A percentile compares a stretch with the other conserved stretches of the same genome.
Evolutionary conservation across 2,888 invertebrate genomes (phyloP).

Genomic region (Drosophila algonquin): DNA sequence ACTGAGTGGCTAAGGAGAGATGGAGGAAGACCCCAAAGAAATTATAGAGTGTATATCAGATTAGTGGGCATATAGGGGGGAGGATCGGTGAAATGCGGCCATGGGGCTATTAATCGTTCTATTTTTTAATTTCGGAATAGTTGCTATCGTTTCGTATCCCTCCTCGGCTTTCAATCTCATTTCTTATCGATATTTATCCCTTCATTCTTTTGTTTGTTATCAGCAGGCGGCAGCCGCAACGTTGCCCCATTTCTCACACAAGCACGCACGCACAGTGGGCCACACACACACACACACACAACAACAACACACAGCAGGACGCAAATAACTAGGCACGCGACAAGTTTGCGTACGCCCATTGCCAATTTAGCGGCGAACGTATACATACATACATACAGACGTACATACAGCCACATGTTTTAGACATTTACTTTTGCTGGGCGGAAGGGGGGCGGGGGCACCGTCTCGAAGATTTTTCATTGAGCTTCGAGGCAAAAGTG

Average conservation of each 20-base stretch:
- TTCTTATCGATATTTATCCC: background rate
- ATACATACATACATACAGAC: background rate
- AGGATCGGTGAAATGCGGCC: background rate
- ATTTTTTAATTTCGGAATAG: background rate
- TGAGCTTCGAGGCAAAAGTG: slow-evolving; percentile 42
- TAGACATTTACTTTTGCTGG: background rate
- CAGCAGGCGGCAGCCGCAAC: background rate
- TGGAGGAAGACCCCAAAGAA: slow-evolving; percentile 4
- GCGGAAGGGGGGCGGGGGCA: too few species aligned
- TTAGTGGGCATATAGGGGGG: slow-evolving; percentile 52
- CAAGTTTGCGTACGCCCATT: slow-evolving; percentile 10
- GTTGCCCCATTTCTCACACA: background rate
- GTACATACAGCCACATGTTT: slow-evolving; percentile 1
- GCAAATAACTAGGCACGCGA: slow-evolving; percentile 12
- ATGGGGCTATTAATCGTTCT: too few species aligned
- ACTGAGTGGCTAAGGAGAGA: background rate
- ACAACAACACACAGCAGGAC: background rate
- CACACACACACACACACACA: background rate
- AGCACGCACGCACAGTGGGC: background rate
- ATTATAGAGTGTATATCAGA: slow-evolving; percentile 44
- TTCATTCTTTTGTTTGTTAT: background rate
- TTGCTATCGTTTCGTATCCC: background rate
- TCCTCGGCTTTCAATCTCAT: background rate
- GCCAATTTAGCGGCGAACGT: background rate
- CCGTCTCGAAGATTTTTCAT: slow-evolving; percentile 57